These are phyloP conservation scores for Calephelis perditalis DNA, from an alignment of 2,888 invertebrate species.

Conservation along the genomic window DNA sequence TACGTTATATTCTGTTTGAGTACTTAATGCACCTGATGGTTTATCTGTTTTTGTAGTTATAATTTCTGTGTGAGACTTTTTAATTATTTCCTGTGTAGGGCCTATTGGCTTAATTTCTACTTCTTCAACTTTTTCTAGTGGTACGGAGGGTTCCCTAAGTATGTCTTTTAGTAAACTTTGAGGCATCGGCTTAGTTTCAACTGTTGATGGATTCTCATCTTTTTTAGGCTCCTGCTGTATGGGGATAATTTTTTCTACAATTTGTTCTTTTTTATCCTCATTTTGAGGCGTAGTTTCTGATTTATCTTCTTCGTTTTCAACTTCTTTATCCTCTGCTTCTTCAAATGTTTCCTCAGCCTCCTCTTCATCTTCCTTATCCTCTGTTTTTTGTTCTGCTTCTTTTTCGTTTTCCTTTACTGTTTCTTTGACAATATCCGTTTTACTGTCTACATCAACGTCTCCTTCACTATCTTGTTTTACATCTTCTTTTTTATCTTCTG, in stretches of 20 bases:
- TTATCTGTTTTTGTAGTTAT: slow-evolving; percentile 50
- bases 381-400: slow-evolving; percentile 33
- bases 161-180: slow-evolving; percentile 43
- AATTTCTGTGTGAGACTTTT: slow-evolving; percentile 64
- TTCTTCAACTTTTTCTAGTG: slow-evolving; percentile 66
- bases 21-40: slow-evolving; percentile 49
- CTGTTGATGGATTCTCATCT: slow-evolving; percentile 25
- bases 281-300: slow-evolving; percentile 27
- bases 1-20: slow-evolving; percentile 64
- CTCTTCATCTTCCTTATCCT: slow-evolving; percentile 31
- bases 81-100: slow-evolving; percentile 49
- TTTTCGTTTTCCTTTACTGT: slow-evolving; percentile 35
- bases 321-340: slow-evolving; percentile 21
- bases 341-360: slow-evolving; percentile 33
- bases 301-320: slow-evolving; percentile 32
- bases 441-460: slow-evolving; percentile 23
- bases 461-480: slow-evolving; percentile 28
- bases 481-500: slow-evolving; percentile 26
- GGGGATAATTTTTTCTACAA: slow-evolving; percentile 24
- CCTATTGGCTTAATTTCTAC: slow-evolving; percentile 70
- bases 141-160: slow-evolving; percentile 60
- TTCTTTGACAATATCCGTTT: slow-evolving; percentile 19
- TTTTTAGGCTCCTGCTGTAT: slow-evolving; percentile 27
- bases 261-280: slow-evolving; percentile 11
- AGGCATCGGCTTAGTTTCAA: slow-evolving; percentile 28